phyloP scores from a whole-genome alignment of 1,140 invertebrate genomes.

The Mycetomoellerius zeteki region DNA sequence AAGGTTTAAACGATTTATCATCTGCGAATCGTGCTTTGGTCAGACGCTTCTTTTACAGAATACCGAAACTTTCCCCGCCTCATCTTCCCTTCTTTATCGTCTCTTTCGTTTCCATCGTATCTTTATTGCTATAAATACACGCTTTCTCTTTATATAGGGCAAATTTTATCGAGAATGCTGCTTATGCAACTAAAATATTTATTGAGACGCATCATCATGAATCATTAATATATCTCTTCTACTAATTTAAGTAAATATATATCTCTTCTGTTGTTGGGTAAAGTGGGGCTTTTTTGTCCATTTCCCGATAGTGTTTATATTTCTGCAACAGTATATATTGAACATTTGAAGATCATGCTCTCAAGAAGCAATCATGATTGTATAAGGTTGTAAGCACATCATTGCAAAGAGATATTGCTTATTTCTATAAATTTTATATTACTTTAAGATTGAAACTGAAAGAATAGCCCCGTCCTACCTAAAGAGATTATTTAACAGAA shows the following conservation, averaged over 20 bases:
- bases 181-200: neutral
- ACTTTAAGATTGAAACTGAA: too few species aligned
- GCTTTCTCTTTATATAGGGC: neutral
- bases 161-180: neutral
- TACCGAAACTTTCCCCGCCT: slow-evolving; percentile 73
- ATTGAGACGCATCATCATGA: neutral
- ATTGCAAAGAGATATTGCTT: too few species aligned
- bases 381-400: too few species aligned
- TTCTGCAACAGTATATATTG: too few species aligned
- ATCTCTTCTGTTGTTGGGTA: neutral
- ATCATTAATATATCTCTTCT: too few species aligned
- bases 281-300: too few species aligned
- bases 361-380: too few species aligned
- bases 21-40: slow-evolving; percentile 81
- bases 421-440: too few species aligned
- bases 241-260: neutral
- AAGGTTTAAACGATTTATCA: slow-evolving; percentile 85
- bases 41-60: slow-evolving; percentile 76
- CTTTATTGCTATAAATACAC: slow-evolving; percentile 46
- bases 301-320: too few species aligned
- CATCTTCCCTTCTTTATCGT: slow-evolving; percentile 50
- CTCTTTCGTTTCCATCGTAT: neutral
- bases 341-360: too few species aligned
- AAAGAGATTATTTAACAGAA: neutral
- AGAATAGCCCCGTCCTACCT: neutral